Conservation (phyloP, 1,140 invertebrate species). For the Formica exsecta region DNA sequence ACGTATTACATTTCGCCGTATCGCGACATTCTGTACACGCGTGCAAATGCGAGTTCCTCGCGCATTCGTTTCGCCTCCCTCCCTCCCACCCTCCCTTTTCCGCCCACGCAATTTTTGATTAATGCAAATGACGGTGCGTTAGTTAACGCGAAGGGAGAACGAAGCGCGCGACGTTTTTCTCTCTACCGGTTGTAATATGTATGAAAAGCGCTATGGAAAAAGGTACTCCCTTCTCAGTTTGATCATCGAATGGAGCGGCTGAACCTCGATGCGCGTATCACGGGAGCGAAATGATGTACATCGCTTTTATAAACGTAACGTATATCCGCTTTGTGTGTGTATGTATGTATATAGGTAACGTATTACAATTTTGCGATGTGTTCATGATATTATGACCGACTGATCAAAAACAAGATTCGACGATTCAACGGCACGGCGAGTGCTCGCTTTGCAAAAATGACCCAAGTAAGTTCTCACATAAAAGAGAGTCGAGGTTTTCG, state of each 20-base stretch:
- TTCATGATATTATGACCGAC: constrained; percentile 45
- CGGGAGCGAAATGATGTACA: constrained; percentile 16
- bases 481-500: constrained; percentile 19
- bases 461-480: background rate
- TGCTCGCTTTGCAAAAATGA: constrained; percentile 37
- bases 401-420: constrained; percentile 56
- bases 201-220: constrained; percentile 46
- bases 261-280: constrained; percentile 23
- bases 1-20: constrained; percentile 55
- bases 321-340: too few relatives aligned
- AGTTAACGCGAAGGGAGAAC: constrained; percentile 29
- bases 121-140: constrained; percentile 58
- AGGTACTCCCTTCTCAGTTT: constrained; percentile 39
- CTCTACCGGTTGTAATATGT: background rate
- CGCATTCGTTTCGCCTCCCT: background rate
- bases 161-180: background rate
- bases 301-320: constrained; percentile 45
- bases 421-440: background rate
- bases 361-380: background rate
- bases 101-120: constrained; percentile 60
- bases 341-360: background rate
- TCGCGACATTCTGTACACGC: constrained; percentile 25
- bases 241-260: constrained; percentile 32
- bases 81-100: too few relatives aligned
- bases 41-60: constrained; percentile 45